Evolutionary conservation across 2,113 vertebrate species (phyloP), one percentile per base, ranked within the genome.

Genomic region (Mesembrinibis cayennensis): DNA sequence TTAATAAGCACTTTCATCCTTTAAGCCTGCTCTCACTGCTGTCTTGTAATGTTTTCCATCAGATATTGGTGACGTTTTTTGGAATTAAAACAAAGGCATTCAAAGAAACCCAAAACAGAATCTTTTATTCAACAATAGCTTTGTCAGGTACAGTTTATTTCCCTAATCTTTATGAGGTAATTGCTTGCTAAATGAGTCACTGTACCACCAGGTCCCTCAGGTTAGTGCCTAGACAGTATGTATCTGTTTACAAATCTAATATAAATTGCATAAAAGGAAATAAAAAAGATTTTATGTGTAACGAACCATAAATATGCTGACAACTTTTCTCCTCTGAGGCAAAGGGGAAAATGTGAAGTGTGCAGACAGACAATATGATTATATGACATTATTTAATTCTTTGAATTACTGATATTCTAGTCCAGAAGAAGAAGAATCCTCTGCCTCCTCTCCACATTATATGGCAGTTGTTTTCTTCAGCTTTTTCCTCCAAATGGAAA

Each of bases 191-290:
- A 97, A 93, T 96, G 93, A 97, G 63, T 96, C 93, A 93, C 76
- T 0, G 21, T 78, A 44, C 62, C 26, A 69, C 40, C 3, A 6
- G 82, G 79, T 84, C 82, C 92, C 89, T 97, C 92, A 94, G 92
- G 80, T 96, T 90, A 86, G 92, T 95, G 88, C 89, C 94, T 79
- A 93, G 82, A 91, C 17, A 93, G 27, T 92, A 71, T 74, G n/a
- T 77, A 95, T 95, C 90, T 96, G 55, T 91, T 97, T 97, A 97
- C 82, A 91, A 96, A 97, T 90, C 90, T 91, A 93, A 96, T 96
- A 91, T 92, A 95, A 96, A 87, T 91, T 89, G 90, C 89, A 84
- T 80, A 92, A 96, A 82, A 89, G 79, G 77, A 97, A 97, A 95
- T 90, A 87, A 93, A 96, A 97, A 86, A 53, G 77, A 72, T 82